Evolutionary conservation across 2,797 vertebrate species (phyloP), one percentile per base, ranked within the genome.

Genomic region (Mus spretus): DNA sequence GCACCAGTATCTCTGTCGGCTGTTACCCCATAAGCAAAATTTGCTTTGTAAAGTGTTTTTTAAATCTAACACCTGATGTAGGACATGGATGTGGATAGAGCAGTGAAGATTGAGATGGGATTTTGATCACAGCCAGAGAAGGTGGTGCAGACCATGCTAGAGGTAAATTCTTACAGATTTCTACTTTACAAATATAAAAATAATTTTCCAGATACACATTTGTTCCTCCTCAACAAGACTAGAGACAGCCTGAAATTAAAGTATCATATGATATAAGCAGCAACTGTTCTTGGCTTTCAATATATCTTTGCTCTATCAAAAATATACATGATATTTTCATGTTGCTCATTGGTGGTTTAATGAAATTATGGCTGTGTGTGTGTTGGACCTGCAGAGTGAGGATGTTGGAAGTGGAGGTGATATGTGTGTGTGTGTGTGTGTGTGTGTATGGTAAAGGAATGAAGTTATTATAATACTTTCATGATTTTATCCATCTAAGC

Each of bases 221-320:
- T 77, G 1, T 85, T 91, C 47, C 4, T 72, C 20, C 28, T 82
- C 14, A 28, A 3, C 63, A 86, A 70, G 37, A 79, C 74, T 57
- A n/a, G 24, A 37, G 3, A 1, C 59, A 63, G 9, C 0, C 5
- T 94, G 72, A n/a, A 47, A 57, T 85, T 85, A 77, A 88, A 37
- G 5, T 57, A 55, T 24, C 7, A 83, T 34, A 59, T 34, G 10
- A 28, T 10, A 93, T 6, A 19, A 34, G 6, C 1, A 47, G n/a
- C 7, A 82, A 59, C 40, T 63, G 61, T 84, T 81, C 31, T 77
- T 93, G 84, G 37, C 17, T 34, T 80, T 22, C 1, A 10, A 59
- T 53, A 40, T 8, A 31, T 74, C 24, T 85, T 65, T 93, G 15
- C n/a, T 90, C 88, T 90, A 53, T 75, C n/a, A 79, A 28, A 93